Evolutionary conservation across 2,113 vertebrate genomes (phyloP), one percentile per base, ranked within the genome.

Genomic region (Cathartes aura): DNA sequence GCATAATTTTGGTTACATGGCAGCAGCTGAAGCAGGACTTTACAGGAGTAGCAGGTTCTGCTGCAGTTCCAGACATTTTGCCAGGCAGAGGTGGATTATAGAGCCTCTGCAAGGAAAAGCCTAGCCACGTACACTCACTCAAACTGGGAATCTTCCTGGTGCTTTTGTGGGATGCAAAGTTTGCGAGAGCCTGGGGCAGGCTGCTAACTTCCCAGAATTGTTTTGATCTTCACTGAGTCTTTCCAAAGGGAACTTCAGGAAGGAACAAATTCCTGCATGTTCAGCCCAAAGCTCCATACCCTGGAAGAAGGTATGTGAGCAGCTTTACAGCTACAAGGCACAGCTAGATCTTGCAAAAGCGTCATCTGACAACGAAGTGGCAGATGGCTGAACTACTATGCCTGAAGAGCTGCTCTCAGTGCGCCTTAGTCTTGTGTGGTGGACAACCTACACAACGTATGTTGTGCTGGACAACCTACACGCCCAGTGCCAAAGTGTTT

Each of bases 321-420:
- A 71, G 56, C 45, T 52, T 71, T 70, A 32, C 11, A 29, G n/a
- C 22, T 47, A 9, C 10, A 55, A 52, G 17, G 63, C 5, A 19
- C 32, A 50, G 48, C 11, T 6, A 34, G 3, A 18, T 16, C 14
- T 6, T 38, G 47, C 52, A 88, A 68, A 22, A 56, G 27, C 14
- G 27, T 70, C 17, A 14, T 12, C 32, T 30, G 40, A 58, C 23
- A 55, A 19, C 0, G 2, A 38, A 42, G 15, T 0, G 1, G 50
- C 30, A 62, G 26, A 38, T 4, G 21, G 27, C 21, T 71, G 45
- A 53, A 38, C 23, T 17, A 13, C 29, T 7, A 24, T 0, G 2
- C 55, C 22, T 13, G 7, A 50, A 55, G 43, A 71, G 42, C 42
- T 59, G 21, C 64, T 19, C 29, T 70, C 42, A 7, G 34, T 29